phyloP scores from a whole-genome alignment of 2,797 vertebrate genomes.

The Oophaga sylvatica region DNA sequence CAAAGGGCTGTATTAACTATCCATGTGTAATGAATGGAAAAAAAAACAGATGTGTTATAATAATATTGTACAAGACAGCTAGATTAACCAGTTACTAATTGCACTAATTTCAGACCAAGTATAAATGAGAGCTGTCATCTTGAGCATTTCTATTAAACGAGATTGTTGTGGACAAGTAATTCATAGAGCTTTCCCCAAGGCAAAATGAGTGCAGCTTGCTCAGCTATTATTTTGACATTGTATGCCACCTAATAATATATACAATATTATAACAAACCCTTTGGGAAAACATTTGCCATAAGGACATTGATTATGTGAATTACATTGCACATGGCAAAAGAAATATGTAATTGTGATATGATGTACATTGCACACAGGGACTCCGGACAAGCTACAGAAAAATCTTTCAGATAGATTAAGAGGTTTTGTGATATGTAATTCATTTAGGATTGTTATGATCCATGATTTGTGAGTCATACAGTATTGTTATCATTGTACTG shows the following conservation, averaged over 20 bases:
- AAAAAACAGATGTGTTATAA: constrained; percentile 7
- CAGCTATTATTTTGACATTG: constrained; percentile 12
- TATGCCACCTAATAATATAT: not conserved
- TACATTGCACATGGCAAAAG: not conserved
- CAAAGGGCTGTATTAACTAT: constrained; percentile 2
- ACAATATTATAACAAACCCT: not conserved
- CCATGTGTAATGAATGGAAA: not conserved
- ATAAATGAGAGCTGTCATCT: not conserved
- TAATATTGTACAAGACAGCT: not conserved
- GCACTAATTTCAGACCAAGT: not conserved
- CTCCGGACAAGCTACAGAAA: not conserved
- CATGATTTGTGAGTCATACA: too few species aligned
- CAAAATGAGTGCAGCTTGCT: not conserved
- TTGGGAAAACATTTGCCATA: not conserved
- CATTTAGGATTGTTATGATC: not conserved
- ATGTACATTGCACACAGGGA: not conserved
- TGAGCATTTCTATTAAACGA: not conserved
- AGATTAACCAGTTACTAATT: constrained; percentile 5
- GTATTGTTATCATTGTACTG: too few species aligned
- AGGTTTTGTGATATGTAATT: not conserved
- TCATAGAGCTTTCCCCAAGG: not conserved
- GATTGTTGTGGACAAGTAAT: not conserved
- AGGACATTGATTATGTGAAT: not conserved
- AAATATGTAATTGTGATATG: not conserved
- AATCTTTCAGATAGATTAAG: not conserved